These are phyloP conservation scores for Tipula lateralis DNA, from an alignment of 2,888 invertebrate genomes.

Conservation along the genomic window DNA sequence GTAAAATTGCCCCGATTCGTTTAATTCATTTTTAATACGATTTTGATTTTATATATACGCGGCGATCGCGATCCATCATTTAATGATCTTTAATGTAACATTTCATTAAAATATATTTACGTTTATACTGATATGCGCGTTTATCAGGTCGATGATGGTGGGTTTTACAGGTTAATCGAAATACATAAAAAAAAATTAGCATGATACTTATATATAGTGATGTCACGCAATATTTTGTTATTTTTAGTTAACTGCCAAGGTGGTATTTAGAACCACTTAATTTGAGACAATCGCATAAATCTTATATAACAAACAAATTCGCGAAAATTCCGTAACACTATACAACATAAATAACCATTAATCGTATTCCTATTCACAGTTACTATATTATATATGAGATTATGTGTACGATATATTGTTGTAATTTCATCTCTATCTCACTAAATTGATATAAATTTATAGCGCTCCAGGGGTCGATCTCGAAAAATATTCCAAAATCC, in stretches of 20 bases:
- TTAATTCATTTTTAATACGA: constrained; percentile 11
- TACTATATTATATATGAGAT: background rate
- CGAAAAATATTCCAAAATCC: background rate
- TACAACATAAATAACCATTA: constrained; percentile 15
- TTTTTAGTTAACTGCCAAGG: background rate
- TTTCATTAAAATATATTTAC: background rate
- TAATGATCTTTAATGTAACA: background rate
- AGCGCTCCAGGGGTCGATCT: constrained; percentile 4
- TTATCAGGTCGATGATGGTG: background rate
- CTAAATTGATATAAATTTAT: constrained; percentile 19
- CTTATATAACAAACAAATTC: background rate
- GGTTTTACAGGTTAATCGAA: constrained; percentile 11
- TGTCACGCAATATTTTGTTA: background rate
- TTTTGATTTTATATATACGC: background rate
- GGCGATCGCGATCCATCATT: background rate
- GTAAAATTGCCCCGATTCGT: constrained; percentile 12
- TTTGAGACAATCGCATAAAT: background rate
- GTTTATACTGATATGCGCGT: background rate
- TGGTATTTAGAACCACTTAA: background rate
- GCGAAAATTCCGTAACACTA: constrained; percentile 1
- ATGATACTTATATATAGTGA: background rate
- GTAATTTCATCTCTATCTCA: constrained; percentile 13
- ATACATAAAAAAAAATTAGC: background rate
- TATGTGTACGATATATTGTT: background rate
- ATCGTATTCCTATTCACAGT: constrained; percentile 4